Conservation (phyloP, 2,888 invertebrate species). For the Amblyjoppa proteus region DNA sequence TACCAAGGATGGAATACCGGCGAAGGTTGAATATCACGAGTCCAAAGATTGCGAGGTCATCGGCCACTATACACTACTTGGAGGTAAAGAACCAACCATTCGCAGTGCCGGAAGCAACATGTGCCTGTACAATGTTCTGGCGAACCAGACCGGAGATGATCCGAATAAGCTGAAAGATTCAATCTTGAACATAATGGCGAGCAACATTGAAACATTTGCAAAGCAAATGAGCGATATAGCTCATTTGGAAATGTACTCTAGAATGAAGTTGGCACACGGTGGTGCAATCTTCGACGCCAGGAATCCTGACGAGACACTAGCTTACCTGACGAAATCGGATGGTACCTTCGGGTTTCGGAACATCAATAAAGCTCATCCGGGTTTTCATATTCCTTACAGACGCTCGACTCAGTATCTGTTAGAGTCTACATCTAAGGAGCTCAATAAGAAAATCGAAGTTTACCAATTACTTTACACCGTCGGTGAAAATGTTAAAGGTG, state of each 20-base stretch:
- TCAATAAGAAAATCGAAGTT: not conserved
- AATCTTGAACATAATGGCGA: not conserved
- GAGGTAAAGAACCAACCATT: not conserved
- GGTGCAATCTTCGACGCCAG: not conserved
- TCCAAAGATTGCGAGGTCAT: not conserved
- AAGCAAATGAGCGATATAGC: not conserved
- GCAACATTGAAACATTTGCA: not conserved
- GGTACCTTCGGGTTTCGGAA: not conserved
- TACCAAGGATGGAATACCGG: not conserved
- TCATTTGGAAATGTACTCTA: slow-evolving; percentile 12
- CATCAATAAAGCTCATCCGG: not conserved
- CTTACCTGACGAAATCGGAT: not conserved
- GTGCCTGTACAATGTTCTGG: not conserved
- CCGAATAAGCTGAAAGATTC: not conserved
- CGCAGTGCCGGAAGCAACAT: not conserved
- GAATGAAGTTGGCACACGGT: not conserved
- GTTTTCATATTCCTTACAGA: not conserved
- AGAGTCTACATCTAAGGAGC: not conserved
- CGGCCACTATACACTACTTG: not conserved
- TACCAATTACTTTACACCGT: not conserved
- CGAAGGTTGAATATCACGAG: slow-evolving; percentile 1
- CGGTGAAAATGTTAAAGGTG: not conserved
- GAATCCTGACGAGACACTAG: not conserved
- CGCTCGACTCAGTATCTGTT: not conserved
- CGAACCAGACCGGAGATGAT: not conserved